These are phyloP conservation scores for Drosophila biarmipes DNA, from an alignment of 1,140 invertebrate genomes.

Conservation along the genomic window DNA sequence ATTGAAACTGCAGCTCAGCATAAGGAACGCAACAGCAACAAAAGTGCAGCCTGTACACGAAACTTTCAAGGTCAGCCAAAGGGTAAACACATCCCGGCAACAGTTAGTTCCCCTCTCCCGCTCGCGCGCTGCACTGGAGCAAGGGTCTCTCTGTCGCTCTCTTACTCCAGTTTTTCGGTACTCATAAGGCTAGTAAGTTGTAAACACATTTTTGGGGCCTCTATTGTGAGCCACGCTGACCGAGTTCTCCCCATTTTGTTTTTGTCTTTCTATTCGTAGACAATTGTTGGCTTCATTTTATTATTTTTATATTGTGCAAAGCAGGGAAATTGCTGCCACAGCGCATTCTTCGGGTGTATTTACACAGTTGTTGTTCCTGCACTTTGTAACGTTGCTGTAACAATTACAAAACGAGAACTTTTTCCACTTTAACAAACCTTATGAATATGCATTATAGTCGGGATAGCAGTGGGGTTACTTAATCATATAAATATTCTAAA, in stretches of 20 bases:
- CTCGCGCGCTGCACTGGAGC: slow-evolving; percentile 2
- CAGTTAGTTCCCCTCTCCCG: slow-evolving; percentile 54
- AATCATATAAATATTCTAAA: no score
- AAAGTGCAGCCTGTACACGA: slow-evolving; percentile 67
- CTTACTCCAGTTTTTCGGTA: neutral
- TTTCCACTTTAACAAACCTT: neutral
- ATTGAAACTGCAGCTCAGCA: slow-evolving; percentile 70
- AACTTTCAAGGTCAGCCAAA: slow-evolving; percentile 70
- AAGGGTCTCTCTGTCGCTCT: slow-evolving; percentile 4
- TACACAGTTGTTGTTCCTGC: slow-evolving; percentile 29
- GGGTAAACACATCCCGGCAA: slow-evolving; percentile 66
- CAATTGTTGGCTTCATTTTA: neutral
- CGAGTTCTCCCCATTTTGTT: slow-evolving; percentile 6
- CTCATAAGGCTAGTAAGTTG: neutral
- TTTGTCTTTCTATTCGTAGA: slow-evolving; percentile 15
- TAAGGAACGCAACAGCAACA: slow-evolving; percentile 41
- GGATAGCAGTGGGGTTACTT: no score
- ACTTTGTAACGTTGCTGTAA: neutral
- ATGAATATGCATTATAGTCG: neutral
- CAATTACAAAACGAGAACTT: neutral
- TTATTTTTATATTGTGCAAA: neutral
- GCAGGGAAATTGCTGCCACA: slow-evolving; percentile 4
- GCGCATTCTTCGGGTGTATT: slow-evolving; percentile 16
- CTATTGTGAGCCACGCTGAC: neutral
- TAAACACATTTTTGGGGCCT: slow-evolving; percentile 12